Conservation (phyloP, 1,140 invertebrate species). For the Drosophila ohnishii region DNA sequence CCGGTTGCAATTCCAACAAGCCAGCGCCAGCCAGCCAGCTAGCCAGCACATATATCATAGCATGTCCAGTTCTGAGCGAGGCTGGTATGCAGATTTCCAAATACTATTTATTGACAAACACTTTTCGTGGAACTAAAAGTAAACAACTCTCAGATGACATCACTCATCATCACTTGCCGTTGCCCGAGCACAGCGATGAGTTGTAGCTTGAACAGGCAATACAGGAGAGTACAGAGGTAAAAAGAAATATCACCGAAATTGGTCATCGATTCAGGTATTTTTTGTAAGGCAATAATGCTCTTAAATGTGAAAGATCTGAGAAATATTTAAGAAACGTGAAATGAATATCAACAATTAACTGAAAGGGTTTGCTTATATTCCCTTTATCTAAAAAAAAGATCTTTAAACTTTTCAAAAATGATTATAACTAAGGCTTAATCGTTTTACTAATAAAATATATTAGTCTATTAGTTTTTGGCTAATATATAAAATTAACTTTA, state of each 20-base stretch:
- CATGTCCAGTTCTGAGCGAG: constrained; percentile 42
- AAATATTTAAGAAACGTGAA: constrained; percentile 3
- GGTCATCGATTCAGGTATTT: constrained; percentile 10
- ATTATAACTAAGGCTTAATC: not conserved
- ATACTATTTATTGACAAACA: constrained; percentile 70
- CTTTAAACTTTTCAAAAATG: not conserved
- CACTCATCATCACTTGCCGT: constrained; percentile 40
- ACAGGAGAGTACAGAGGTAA: constrained; percentile 32
- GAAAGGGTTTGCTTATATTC: not conserved
- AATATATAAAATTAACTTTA: not conserved
- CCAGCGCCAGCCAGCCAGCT: not conserved
- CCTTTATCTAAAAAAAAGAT: not conserved
- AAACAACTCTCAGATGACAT: constrained; percentile 66
- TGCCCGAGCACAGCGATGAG: constrained; percentile 32
- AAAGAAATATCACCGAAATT: constrained; percentile 27
- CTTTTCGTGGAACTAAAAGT: constrained; percentile 47
- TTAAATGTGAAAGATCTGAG: not conserved
- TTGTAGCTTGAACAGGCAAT: constrained; percentile 22
- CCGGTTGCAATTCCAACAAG: constrained; percentile 50
- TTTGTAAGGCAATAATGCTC: not conserved
- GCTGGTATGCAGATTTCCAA: constrained; percentile 51
- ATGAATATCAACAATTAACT: not conserved
- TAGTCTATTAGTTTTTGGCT: not conserved
- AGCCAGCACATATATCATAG: constrained; percentile 36
- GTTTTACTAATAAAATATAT: not conserved